Evolutionary conservation across 1,140 invertebrate genomes (phyloP), one percentile per base, ranked within the genome.

Genomic region (Drosophila lini): DNA sequence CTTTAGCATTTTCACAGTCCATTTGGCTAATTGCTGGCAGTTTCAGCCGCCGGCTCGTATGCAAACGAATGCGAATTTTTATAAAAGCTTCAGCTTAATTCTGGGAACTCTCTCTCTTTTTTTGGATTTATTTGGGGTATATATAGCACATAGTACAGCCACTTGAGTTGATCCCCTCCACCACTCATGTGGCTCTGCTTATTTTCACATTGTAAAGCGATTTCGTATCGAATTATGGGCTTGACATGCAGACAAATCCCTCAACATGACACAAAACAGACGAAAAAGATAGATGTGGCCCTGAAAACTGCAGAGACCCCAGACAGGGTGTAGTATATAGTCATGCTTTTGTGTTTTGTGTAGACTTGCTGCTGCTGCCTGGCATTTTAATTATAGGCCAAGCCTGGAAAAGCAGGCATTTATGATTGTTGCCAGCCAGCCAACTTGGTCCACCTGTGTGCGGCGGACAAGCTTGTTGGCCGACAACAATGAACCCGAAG

Each of bases 1-100:
- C 69, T 73, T 73, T 71, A 71, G 69, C 69, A 73, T 73, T 78
- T 78, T 78, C 75, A 78, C 76, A 78, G 75, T 78, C 76, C 76
- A 78, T 78, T 78, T 78, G 68, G 59, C 75, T 78, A 78, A 78
- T 78, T 78, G 76, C 74, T 78, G 58, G 52, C 63, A 55, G 63
- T 70, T 71, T 71, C 50, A 16, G 28, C 64, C 67, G 68, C 42
- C 40, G 68, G 64, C 22, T 42, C 36, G n/a, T 71, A 71, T 70
- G 69, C 53, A 50, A 71, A 71, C 50, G 52, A 55, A 55, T 55
- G 34, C 36, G 69, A 73, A 71, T 59, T 71, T 73, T 41, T 71
- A 73, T 73, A 73, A 71, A 71, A 73, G 69, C 69, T 8, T 36
- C 55, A 25, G 69, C 44, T 71, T 45, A 65, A 65, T 65, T 47